Conservation (phyloP, 2,888 invertebrate species). For the Napeogenes sylphis region DNA sequence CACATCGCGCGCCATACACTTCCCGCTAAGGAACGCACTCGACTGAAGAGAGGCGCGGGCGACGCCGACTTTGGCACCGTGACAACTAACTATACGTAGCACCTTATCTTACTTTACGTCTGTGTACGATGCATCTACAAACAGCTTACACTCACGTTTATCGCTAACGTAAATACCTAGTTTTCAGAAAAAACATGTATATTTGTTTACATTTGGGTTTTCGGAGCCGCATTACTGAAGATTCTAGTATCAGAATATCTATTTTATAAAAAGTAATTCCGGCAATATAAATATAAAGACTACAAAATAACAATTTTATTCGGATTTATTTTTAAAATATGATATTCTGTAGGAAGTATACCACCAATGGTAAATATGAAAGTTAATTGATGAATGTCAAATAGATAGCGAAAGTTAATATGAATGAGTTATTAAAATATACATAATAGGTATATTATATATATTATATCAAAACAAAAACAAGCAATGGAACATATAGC, state of each 20-base stretch:
- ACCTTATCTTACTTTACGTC: conserved; percentile 63
- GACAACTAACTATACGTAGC: conserved; percentile 65
- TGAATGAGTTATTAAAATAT: too few relatives aligned
- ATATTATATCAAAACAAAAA: too few relatives aligned
- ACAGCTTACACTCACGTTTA: conserved; percentile 24
- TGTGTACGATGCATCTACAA: conserved; percentile 37
- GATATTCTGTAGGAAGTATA: too few relatives aligned
- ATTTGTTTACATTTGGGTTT: conserved; percentile 21
- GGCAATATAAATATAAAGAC: too few relatives aligned
- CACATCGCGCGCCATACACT: conserved; percentile 76
- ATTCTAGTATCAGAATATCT: too few relatives aligned
- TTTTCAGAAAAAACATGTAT: conserved; percentile 11
- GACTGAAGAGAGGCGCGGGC: conserved; percentile 71
- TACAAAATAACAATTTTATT: too few relatives aligned
- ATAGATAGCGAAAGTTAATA: too few relatives aligned
- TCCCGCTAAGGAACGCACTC: conserved; percentile 71
- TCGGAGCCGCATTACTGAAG: too few relatives aligned
- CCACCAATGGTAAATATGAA: conserved; percentile 8
- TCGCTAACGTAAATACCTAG: conserved; percentile 14
- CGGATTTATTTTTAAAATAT: too few relatives aligned
- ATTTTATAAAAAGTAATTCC: too few relatives aligned
- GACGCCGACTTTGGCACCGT: conserved; percentile 67
- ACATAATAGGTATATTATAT: too few relatives aligned
- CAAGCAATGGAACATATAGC: too few relatives aligned
- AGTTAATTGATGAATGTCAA: conserved; percentile 16